These are phyloP conservation scores for Varecia variegata DNA, from an alignment of 2,797 vertebrate genomes.

Conservation along the genomic window DNA sequence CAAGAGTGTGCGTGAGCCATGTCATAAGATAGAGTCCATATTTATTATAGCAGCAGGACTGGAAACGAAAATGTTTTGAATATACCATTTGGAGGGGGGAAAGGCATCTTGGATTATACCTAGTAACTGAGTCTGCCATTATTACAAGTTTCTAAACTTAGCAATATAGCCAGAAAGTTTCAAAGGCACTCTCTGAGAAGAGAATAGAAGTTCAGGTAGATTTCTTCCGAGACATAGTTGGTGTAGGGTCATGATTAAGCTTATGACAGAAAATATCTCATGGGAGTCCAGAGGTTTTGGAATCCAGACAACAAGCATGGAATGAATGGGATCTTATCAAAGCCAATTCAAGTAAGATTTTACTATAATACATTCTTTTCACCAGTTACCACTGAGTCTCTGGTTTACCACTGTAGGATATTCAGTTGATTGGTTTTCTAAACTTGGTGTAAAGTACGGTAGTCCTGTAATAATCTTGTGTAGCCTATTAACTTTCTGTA, in stretches of 20 bases:
- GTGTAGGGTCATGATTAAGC: not conserved
- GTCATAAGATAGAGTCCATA: not conserved
- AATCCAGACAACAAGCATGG: not conserved
- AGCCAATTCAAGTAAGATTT: not conserved
- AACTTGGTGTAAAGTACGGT: not conserved
- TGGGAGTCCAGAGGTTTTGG: not conserved
- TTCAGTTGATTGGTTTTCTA: not conserved
- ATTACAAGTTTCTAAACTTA: not conserved
- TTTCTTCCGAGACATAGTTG: not conserved
- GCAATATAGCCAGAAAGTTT: not conserved
- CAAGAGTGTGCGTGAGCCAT: not conserved
- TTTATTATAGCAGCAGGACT: not conserved
- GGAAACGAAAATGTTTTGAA: not conserved
- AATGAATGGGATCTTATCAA: not conserved
- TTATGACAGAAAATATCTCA: not conserved
- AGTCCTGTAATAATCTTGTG: not conserved
- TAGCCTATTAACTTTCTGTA: not conserved
- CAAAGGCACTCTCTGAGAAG: not conserved
- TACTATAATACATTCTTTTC: not conserved
- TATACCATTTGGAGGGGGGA: no score
- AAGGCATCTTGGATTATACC: not conserved
- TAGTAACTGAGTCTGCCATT: not conserved
- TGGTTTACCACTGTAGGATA: not conserved
- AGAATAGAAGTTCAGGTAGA: accelerated
- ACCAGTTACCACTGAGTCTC: not conserved